These are phyloP conservation scores for Hipposideros larvatus DNA, from an alignment of 2,797 vertebrate species.

Conservation along the genomic window DNA sequence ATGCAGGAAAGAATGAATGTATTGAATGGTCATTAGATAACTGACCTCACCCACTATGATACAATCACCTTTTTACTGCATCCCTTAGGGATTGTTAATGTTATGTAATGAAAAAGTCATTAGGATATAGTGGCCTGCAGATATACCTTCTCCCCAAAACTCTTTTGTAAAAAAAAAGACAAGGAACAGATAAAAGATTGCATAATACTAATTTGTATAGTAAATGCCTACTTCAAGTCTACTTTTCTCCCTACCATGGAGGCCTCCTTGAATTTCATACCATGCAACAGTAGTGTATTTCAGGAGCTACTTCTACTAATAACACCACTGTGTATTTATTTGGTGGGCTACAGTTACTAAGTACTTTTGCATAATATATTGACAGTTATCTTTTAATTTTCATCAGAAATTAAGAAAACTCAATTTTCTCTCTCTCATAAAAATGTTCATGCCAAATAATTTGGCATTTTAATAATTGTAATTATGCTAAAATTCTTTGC, in stretches of 20 bases:
- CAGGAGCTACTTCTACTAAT: background rate
- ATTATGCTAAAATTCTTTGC: slow-evolving; percentile 33
- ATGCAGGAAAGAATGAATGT: slow-evolving; percentile 6
- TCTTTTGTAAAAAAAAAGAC: background rate
- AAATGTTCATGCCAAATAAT: slow-evolving; percentile 43
- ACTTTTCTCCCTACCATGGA: background rate
- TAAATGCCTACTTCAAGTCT: slow-evolving; percentile 3
- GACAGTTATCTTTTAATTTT: slow-evolving; percentile 41
- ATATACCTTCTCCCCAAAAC: background rate
- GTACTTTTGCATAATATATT: slow-evolving; percentile 3
- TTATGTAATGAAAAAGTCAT: background rate
- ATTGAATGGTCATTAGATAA: background rate
- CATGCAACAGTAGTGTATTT: slow-evolving; percentile 6
- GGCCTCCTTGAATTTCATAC: background rate
- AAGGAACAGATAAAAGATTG: background rate
- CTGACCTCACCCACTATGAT: background rate
- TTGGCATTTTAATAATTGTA: slow-evolving; percentile 38
- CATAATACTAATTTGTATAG: background rate
- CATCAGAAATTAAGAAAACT: slow-evolving; percentile 57
- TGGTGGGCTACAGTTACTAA: slow-evolving; percentile 15
- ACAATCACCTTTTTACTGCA: background rate
- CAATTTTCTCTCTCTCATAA: slow-evolving; percentile 2
- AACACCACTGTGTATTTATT: background rate
- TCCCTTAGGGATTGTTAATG: background rate
- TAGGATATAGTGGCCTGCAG: background rate